These are phyloP conservation scores for Cochlearius cochlearius DNA, from an alignment of 2,113 vertebrate species.

Conservation along the genomic window DNA sequence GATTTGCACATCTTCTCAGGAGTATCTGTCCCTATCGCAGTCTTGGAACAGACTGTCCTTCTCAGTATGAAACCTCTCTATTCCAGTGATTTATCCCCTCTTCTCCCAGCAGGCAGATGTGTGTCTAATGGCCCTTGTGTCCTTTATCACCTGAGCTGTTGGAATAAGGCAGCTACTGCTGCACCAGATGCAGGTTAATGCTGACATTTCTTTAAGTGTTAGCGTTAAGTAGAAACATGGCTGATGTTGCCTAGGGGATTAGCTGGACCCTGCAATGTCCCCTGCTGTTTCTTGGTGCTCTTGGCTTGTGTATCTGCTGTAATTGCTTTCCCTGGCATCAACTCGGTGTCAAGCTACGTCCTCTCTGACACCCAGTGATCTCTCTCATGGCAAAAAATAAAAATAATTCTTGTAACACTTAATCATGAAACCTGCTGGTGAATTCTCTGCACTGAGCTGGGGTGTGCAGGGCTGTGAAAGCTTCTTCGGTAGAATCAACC, in stretches of 20 bases:
- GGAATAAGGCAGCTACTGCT: not conserved
- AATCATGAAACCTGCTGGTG: not conserved
- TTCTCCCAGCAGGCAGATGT: not conserved
- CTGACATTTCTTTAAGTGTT: conserved; percentile 2
- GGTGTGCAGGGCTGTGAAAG: not conserved
- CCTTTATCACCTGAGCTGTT: not conserved
- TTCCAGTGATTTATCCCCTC: not conserved
- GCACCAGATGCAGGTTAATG: not conserved
- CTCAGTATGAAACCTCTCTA: not conserved
- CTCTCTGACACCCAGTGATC: not conserved
- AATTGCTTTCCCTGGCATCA: conserved; percentile 42
- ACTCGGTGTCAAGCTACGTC: not conserved
- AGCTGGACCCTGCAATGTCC: not conserved
- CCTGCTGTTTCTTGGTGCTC: conserved; percentile 3
- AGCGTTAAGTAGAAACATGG: not conserved
- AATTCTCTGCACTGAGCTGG: not conserved
- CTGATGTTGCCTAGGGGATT: conserved; percentile 30
- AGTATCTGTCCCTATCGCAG: not conserved
- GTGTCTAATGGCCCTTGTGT: not conserved
- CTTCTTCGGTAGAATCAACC: not conserved
- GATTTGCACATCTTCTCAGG: not conserved
- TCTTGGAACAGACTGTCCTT: not conserved
- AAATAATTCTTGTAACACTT: conserved; percentile 5
- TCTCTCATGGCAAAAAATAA: not conserved
- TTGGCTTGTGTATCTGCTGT: conserved; percentile 2